Base-by-base conservation (phyloP, 2,797 vertebrate species). In the Halcyon badia region DNA sequence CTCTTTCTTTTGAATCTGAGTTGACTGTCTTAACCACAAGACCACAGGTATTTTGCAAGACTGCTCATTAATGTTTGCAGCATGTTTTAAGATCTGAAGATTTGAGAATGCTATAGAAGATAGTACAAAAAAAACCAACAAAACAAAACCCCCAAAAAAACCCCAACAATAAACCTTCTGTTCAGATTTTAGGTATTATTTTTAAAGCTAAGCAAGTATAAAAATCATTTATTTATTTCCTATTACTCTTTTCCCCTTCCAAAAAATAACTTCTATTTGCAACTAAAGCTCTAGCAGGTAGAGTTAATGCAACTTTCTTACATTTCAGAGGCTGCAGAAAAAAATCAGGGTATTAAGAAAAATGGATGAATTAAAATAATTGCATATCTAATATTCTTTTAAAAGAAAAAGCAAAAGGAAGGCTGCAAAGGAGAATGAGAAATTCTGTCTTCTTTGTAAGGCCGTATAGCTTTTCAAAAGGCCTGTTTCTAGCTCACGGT, bases 11-110 rank as follows among this genome's bases (percentile, higher is more conserved):
- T 95, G 83, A 93, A 93, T 94, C 1, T 41, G 16, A 78, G 37
- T 83, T 85, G 30, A 68, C 60, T 90, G 86, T 49, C 75, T 93
- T 84, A 92, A 87, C 93, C 94, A 89, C 91, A 89, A 95, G 91
- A 94, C 94, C 97, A 89, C 93, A 96, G 88, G 86, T 96, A 96
- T 93, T 96, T 94, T 80, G 41, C 65, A 54, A 95, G 90, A 28
- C 78, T 87, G 71, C 30, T 96, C 21, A 78, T 87, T 95, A 89
- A 85, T 83, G 41, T 89, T 57, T 94, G 71, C 60, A 93, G 69
- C n/a, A 20, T 75, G 56, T 60, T 90, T 90, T 80, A 70, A 80
- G 83, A 84, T 79, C 48, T 72, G 46, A 90, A 84, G 77, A 71
- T 83, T 20, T 84, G 54, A 94, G 44, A 92, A 77, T 65, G 66